Conservation (phyloP, 2,797 vertebrate genomes). For the Chromobotia macracanthus region DNA sequence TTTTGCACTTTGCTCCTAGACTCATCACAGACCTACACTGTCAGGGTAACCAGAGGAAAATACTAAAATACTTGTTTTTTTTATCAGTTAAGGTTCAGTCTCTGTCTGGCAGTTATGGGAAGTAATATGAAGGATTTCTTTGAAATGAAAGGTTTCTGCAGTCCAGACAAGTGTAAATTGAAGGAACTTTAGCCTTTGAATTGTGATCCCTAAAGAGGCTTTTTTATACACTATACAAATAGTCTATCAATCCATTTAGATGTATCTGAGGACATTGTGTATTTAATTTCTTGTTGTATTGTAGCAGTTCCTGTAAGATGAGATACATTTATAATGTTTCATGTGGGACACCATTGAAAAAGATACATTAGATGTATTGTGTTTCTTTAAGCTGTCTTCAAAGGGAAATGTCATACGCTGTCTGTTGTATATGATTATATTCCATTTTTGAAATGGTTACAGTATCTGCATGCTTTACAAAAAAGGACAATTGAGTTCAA, state of each 20-base stretch:
- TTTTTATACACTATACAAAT: not conserved
- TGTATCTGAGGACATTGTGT: not conserved
- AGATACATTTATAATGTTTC: conserved; percentile 1
- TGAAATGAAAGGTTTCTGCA: conserved; percentile 31
- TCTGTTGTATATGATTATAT: not conserved
- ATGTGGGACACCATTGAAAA: not conserved
- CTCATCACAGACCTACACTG: conserved; percentile 52
- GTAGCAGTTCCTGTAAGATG: conserved; percentile 9
- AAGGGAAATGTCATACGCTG: not conserved
- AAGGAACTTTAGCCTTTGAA: conserved; percentile 23
- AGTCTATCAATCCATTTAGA: not conserved
- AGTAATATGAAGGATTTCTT: conserved; percentile 48
- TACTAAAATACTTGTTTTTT: conserved; percentile 48
- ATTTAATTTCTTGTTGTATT: conserved; percentile 12
- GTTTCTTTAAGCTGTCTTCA: not conserved
- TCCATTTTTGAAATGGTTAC: not conserved
- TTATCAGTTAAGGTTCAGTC: conserved; percentile 14
- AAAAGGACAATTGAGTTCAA: not conserved
- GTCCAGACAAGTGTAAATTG: conserved; percentile 20
- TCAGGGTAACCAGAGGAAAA: conserved; percentile 44
- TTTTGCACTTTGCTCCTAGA: conserved; percentile 58
- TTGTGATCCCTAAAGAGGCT: not conserved
- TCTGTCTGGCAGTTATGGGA: conserved; percentile 38
- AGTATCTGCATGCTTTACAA: not conserved
- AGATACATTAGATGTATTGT: not conserved